These are phyloP conservation scores for Archocentrus centrarchus DNA, from an alignment of 2,113 vertebrate species.

Conservation along the genomic window DNA sequence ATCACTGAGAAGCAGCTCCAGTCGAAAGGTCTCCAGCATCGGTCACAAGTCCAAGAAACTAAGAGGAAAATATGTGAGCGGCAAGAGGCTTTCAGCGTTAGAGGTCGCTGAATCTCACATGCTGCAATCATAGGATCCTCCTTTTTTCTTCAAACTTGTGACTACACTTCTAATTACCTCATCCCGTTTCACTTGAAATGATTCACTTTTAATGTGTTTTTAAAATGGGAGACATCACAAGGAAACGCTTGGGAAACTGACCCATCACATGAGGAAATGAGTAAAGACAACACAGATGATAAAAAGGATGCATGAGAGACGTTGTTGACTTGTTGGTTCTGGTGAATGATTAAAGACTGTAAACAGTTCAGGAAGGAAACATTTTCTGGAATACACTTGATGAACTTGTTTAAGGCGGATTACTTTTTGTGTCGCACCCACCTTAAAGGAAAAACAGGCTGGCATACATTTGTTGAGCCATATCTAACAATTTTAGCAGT, in stretches of 20 bases:
- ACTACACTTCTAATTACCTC: neutral
- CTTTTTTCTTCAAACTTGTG: neutral
- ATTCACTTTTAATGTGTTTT: neutral
- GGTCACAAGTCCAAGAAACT: constrained; percentile 12
- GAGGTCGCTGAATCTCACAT: neutral
- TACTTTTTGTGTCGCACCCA: neutral
- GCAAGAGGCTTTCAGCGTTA: constrained; percentile 50
- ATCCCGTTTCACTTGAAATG: neutral
- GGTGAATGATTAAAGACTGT: neutral
- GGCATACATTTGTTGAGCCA: too few species aligned
- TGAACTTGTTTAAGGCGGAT: neutral
- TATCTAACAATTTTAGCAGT: too few species aligned
- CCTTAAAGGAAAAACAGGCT: neutral
- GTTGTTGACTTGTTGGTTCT: constrained; percentile 6
- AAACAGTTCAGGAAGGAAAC: neutral
- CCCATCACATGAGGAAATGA: constrained; percentile 4
- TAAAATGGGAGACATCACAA: neutral
- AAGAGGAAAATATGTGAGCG: constrained; percentile 6
- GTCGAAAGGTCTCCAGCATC: constrained; percentile 27
- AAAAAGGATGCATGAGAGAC: neutral
- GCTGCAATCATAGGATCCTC: neutral
- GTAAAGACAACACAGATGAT: constrained; percentile 7
- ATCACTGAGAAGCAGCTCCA: constrained; percentile 5
- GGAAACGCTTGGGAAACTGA: neutral
- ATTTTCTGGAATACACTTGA: neutral